A percentile compares a stretch with the other conserved stretches of the same genome.
These are phyloP conservation scores for Ariolimax columbianus DNA, from an alignment of 2,888 invertebrate genomes.

Conservation along the genomic window DNA sequence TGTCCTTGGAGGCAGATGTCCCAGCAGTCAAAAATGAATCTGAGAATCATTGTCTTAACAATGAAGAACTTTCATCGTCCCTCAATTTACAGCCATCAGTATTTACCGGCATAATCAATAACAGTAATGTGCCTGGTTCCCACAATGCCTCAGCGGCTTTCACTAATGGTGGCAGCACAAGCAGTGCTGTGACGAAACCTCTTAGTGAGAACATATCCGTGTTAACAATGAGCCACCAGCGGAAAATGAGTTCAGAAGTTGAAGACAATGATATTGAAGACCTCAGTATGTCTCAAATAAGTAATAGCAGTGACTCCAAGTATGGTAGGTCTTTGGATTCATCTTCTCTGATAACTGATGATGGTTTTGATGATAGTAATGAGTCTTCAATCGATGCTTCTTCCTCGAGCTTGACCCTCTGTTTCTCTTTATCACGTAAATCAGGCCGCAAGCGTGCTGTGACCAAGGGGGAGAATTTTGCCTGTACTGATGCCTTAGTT, in stretches of 20 bases:
- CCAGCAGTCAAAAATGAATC: slow-evolving; percentile 33
- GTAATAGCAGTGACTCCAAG: not conserved
- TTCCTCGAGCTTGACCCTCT: slow-evolving; percentile 46
- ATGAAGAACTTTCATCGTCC: not conserved
- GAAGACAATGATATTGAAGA: slow-evolving; percentile 3
- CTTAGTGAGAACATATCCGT: not conserved
- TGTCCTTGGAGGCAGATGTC: not conserved
- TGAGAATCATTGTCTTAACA: not conserved
- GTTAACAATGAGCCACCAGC: not conserved
- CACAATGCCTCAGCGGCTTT: slow-evolving; percentile 12
- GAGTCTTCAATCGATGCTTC: slow-evolving; percentile 45
- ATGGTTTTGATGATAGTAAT: not conserved
- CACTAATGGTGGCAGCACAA: not conserved
- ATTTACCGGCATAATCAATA: slow-evolving; percentile 43
- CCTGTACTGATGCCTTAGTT: slow-evolving; percentile 60
- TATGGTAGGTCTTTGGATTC: not conserved
- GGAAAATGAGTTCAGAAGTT: not conserved
- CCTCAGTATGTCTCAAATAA: not conserved
- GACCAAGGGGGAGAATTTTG: slow-evolving; percentile 67
- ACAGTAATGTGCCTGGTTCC: not conserved
- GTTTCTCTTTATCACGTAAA: slow-evolving; percentile 57
- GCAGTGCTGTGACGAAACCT: not conserved
- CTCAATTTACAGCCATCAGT: slow-evolving; percentile 43
- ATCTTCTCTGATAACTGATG: not conserved
- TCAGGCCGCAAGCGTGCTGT: slow-evolving; percentile 68